Percentiles rank a stretch among this genome's conserved stretches.
Evolutionary conservation across 2,888 invertebrate species (phyloP).

Genomic region (Hermaeophaga mercurialis): DNA sequence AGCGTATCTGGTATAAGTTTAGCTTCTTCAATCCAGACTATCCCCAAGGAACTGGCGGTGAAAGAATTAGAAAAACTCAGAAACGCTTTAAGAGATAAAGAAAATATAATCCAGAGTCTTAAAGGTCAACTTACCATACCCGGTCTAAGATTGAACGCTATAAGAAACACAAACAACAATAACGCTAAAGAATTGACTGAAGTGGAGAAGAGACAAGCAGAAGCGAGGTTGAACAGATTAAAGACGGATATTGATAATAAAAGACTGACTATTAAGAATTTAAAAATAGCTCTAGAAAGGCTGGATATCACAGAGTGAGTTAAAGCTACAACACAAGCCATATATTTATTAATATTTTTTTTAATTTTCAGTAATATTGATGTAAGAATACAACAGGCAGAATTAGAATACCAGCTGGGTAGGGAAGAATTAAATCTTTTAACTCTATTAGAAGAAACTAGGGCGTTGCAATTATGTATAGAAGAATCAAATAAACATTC

Average conservation of each 20-base stretch:
- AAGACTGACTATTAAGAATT: conserved; percentile 77
- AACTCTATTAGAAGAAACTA: conserved; percentile 81
- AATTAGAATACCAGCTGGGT: conserved; percentile 86
- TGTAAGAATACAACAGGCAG: conserved; percentile 87
- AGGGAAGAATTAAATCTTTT: conserved; percentile 86
- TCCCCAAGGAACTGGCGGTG: conserved; percentile 56
- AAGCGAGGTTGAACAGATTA: conserved; percentile 65
- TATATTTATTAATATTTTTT: conserved; percentile 2
- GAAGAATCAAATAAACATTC: conserved; percentile 65
- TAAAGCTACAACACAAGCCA: conserved; percentile 1
- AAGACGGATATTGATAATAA: conserved; percentile 77
- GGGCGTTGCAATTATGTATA: conserved; percentile 77
- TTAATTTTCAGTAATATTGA: conserved; percentile 76
- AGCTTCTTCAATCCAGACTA: conserved; percentile 51
- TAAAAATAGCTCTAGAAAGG: conserved; percentile 79
- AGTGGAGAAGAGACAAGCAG: conserved; percentile 63
- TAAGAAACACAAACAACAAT: conserved; percentile 42
- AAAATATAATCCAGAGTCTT: conserved; percentile 79
- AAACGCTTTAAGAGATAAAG: conserved; percentile 77
- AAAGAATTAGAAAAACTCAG: conserved; percentile 72
- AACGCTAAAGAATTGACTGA: conserved; percentile 57
- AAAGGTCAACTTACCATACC: conserved; percentile 72
- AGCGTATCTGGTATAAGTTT: conserved; percentile 49
- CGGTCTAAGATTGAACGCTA: conserved; percentile 39
- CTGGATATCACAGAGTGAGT: conserved; percentile 88